Conservation (phyloP, 2,113 vertebrate species). For the Tragelaphus strepsiceros region DNA sequence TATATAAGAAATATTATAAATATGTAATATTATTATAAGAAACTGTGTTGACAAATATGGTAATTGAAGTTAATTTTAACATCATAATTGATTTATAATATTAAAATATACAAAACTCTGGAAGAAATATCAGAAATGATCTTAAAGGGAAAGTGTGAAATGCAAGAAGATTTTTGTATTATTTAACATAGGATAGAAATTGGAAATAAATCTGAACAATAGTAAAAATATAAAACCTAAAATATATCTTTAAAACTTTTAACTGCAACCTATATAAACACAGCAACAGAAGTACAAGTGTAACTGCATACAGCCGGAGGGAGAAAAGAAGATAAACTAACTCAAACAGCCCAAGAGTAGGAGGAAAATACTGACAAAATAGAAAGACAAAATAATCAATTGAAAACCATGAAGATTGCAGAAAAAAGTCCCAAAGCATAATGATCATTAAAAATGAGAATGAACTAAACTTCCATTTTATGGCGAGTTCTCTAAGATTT, state of each 20-base stretch:
- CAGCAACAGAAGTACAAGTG: background rate
- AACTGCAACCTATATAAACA: background rate
- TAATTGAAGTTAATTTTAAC: background rate
- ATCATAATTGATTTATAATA: background rate
- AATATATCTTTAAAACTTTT: background rate
- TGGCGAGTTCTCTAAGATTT: accelerated
- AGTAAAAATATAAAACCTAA: background rate
- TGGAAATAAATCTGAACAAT: background rate
- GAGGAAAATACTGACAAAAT: background rate
- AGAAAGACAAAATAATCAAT: background rate
- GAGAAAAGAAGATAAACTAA: background rate
- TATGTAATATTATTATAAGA: background rate
- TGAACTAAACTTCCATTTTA: background rate
- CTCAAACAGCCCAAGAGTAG: background rate
- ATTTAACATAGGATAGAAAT: background rate
- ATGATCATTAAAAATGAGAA: background rate
- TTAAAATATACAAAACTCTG: background rate
- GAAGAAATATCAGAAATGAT: background rate
- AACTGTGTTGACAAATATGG: background rate
- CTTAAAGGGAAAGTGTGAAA: background rate
- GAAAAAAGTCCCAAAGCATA: background rate
- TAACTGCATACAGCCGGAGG: background rate
- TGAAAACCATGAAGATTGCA: background rate
- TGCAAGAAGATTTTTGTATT: background rate
- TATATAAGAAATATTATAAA: background rate